These are phyloP conservation scores for Galaxea fascicularis DNA, from an alignment of 92 coral and sea anemone genomes.

Conservation along the genomic window DNA sequence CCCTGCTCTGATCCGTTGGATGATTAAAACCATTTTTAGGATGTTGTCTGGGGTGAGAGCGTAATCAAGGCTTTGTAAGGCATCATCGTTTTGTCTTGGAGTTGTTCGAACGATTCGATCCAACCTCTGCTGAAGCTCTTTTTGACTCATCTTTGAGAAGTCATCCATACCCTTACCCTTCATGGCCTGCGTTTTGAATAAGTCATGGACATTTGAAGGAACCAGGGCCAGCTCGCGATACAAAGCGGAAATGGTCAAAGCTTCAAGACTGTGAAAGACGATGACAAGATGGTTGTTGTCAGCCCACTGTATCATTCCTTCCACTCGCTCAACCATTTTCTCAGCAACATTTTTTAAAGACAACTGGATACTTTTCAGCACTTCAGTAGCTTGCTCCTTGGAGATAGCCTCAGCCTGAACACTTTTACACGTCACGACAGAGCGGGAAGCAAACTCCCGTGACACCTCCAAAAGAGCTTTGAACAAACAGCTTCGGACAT, in stretches of 20 bases:
- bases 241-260: conserved; percentile 84
- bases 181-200: conserved; percentile 80
- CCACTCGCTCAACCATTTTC: conserved; percentile 87
- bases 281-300: conserved; percentile 91
- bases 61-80: conserved; percentile 57
- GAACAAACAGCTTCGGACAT: conserved; percentile 84
- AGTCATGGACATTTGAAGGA: conserved; percentile 75
- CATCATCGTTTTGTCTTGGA: conserved; percentile 28
- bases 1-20: conserved; percentile 88
- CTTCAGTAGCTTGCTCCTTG: conserved; percentile 68
- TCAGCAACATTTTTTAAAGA: conserved; percentile 64
- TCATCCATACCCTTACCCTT: conserved; percentile 81
- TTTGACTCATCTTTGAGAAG: conserved; percentile 74
- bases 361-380: conserved; percentile 67
- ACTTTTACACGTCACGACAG: conserved; percentile 80
- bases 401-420: conserved; percentile 77
- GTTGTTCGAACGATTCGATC: conserved; percentile 82
- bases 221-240: conserved; percentile 77
- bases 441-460: conserved; percentile 91
- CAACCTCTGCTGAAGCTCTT: conserved; percentile 78
- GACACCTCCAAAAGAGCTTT: conserved; percentile 92
- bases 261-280: conserved; percentile 78
- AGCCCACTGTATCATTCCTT: conserved; percentile 96
- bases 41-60: conserved; percentile 96
- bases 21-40: conserved; percentile 91